Conservation (phyloP, 2,113 vertebrate species). For the Pseudorhombus dupliciocellatus region DNA sequence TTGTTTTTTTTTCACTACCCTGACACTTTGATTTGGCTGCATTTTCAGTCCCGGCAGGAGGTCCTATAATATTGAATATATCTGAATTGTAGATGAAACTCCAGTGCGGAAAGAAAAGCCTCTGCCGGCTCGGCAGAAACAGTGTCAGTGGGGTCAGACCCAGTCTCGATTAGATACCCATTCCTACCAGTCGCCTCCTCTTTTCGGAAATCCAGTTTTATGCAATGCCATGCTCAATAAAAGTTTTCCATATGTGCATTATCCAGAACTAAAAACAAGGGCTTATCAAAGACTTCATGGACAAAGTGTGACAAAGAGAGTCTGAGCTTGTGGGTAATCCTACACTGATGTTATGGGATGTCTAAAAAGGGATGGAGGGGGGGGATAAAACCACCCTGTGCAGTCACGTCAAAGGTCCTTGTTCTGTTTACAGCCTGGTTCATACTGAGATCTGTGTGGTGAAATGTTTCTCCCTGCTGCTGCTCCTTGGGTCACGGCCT, state of each 20-base stretch:
- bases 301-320: slow-evolving; percentile 45
- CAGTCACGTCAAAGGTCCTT: slow-evolving; percentile 37
- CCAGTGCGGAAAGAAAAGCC: slow-evolving; percentile 8
- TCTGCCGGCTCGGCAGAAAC: slow-evolving; percentile 31
- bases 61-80: slow-evolving; percentile 25
- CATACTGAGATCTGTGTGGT: slow-evolving; percentile 6
- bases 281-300: slow-evolving; percentile 68
- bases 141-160: slow-evolving; percentile 28
- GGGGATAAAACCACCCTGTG: slow-evolving; percentile 8
- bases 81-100: slow-evolving; percentile 65
- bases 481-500: slow-evolving; percentile 10
- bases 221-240: slow-evolving; percentile 71
- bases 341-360: slow-evolving; percentile 59
- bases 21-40: slow-evolving; percentile 27
- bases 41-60: slow-evolving; percentile 57
- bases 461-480: slow-evolving; percentile 21
- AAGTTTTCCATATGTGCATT: slow-evolving; percentile 73
- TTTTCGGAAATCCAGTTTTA: slow-evolving; percentile 70
- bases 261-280: slow-evolving; percentile 67
- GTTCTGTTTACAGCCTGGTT: slow-evolving; percentile 4
- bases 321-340: slow-evolving; percentile 60
- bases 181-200: slow-evolving; percentile 47
- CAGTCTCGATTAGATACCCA: slow-evolving; percentile 51
- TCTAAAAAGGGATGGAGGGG: slow-evolving; percentile 31
- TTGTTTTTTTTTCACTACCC: slow-evolving; percentile 29